phyloP scores from a whole-genome alignment of 2,797 vertebrate genomes.

The Microtus obscurus region DNA sequence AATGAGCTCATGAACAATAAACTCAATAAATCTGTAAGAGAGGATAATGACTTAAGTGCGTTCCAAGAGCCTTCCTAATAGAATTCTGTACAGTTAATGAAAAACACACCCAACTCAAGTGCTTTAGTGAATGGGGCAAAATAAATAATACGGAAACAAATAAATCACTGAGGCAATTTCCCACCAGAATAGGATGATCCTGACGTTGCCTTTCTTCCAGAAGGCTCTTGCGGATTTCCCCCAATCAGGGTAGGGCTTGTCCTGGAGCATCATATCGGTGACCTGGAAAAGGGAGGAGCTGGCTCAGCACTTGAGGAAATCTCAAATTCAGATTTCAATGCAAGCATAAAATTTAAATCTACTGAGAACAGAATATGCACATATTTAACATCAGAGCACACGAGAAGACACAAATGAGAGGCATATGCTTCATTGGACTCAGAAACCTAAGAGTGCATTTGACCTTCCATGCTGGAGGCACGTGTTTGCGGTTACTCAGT shows the following conservation, averaged over 20 bases:
- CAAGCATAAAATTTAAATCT: background rate
- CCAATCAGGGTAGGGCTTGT: conserved; percentile 96
- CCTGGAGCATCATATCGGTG: conserved; percentile 99
- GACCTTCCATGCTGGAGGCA: background rate
- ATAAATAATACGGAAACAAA: conserved; percentile 48
- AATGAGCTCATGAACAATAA: background rate
- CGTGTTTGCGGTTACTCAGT: background rate
- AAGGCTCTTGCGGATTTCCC: conserved; percentile 94
- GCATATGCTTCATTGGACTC: background rate
- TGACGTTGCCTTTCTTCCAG: conserved; percentile 96
- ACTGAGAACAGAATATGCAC: background rate
- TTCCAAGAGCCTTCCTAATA: background rate
- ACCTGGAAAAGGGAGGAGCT: conserved; percentile 89
- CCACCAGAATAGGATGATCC: conserved; percentile 98
- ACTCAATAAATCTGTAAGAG: conserved; percentile 51
- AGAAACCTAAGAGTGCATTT: conserved; percentile 15
- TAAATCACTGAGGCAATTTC: conserved; percentile 61
- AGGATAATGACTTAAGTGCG: conserved; percentile 22
- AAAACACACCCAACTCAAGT: background rate
- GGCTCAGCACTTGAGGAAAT: background rate
- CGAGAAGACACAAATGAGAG: conserved; percentile 36
- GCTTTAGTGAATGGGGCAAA: conserved; percentile 11
- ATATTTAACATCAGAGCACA: background rate
- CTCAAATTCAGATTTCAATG: background rate
- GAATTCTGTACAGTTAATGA: background rate